These are phyloP conservation scores for Nansenia antarctica DNA, from an alignment of 2,113 vertebrate species.

Conservation along the genomic window DNA sequence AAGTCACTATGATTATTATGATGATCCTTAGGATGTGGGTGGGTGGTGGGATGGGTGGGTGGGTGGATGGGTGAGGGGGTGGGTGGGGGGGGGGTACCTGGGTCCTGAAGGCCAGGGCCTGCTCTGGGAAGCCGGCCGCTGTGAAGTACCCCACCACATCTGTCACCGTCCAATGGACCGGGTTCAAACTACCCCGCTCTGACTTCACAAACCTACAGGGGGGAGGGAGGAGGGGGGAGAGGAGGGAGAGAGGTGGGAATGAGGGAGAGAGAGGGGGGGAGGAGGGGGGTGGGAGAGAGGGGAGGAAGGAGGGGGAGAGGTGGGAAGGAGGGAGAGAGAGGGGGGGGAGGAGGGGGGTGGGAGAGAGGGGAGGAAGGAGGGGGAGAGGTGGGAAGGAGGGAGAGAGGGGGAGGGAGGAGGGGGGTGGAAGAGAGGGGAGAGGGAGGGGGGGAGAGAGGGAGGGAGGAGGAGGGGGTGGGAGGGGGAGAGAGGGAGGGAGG, in stretches of 20 bases:
- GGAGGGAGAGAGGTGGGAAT: too few species aligned
- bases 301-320: not conserved
- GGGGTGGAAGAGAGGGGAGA: not conserved
- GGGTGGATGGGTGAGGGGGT: too few species aligned
- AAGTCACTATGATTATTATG: not conserved
- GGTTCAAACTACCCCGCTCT: conserved; percentile 70
- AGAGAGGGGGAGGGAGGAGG: conserved; percentile 16
- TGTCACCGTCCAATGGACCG: conserved; percentile 83
- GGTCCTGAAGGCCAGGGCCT: conserved; percentile 83
- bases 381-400: not conserved
- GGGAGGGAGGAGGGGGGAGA: conserved; percentile 23
- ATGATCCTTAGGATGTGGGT: conserved; percentile 32
- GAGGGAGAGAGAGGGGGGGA: not conserved
- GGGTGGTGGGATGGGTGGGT: too few species aligned
- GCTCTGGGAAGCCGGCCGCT: conserved; percentile 83
- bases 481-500: not conserved
- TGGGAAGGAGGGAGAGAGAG: not conserved
- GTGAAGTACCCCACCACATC: conserved; percentile 88
- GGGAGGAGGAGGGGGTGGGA: not conserved
- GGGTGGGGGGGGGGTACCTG: too few species aligned
- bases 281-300: not conserved
- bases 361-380: not conserved
- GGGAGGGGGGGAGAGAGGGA: not conserved
- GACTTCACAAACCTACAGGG: conserved; percentile 72
- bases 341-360: not conserved